Evolutionary conservation across 2,888 invertebrate species (phyloP).

Genomic region (Phymatocera aterrima): DNA sequence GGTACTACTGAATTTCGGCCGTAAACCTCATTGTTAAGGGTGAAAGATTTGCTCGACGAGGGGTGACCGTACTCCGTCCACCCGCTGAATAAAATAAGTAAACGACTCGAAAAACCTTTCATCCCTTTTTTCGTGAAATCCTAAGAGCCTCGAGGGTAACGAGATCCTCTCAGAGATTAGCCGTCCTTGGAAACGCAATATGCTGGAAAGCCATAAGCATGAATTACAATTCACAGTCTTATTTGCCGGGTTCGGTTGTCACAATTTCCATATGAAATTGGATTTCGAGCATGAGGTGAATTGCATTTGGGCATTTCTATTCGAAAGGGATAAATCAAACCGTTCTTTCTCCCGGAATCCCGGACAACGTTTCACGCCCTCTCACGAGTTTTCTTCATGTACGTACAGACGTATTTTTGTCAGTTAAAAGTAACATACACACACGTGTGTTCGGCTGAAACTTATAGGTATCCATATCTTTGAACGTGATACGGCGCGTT

Average conservation of each 20-base stretch:
- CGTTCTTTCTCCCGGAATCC: not conserved
- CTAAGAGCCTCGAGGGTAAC: slow-evolving; percentile 30
- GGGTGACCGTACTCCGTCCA: not conserved
- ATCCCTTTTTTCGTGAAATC: slow-evolving; percentile 15
- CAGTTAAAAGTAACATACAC: not conserved
- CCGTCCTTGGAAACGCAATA: slow-evolving; percentile 14
- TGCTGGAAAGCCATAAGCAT: slow-evolving; percentile 25
- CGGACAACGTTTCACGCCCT: not conserved
- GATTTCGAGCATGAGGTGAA: not conserved
- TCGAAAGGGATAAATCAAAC: slow-evolving; percentile 2
- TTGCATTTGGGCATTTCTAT: not conserved
- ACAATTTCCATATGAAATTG: slow-evolving; percentile 31
- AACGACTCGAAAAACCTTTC: slow-evolving; percentile 15
- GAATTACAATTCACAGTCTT: slow-evolving; percentile 28
- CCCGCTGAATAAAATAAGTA: slow-evolving; percentile 34
- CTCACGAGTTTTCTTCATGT: not conserved
- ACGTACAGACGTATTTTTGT: not conserved
- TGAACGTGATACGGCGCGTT: slow-evolving; percentile 4
- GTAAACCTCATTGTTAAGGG: slow-evolving; percentile 19
- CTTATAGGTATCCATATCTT: not conserved
- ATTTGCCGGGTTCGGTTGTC: slow-evolving; percentile 14
- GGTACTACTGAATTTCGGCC: not conserved
- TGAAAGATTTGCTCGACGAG: slow-evolving; percentile 25
- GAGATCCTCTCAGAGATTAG: slow-evolving; percentile 28
- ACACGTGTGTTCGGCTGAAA: not conserved